A percentile compares a stretch with the other conserved stretches of the same genome.
Evolutionary conservation across 2,797 vertebrate species (phyloP).

Genomic region (Propithecus deckenii): DNA sequence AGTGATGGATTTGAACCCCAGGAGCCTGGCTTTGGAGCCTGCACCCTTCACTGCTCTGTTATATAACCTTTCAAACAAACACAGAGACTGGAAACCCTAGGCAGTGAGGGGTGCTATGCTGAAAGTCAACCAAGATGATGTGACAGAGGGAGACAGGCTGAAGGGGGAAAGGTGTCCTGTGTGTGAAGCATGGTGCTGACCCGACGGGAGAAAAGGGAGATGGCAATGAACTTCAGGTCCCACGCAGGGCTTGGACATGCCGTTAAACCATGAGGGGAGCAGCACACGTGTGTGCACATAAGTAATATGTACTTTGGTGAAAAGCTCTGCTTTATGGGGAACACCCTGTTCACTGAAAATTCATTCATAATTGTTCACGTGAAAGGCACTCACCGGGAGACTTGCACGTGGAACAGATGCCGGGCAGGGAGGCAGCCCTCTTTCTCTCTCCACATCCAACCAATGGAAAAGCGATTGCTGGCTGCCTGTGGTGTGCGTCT

Average conservation of each 20-base stretch:
- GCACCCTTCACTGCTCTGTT: not conserved
- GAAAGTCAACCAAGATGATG: not conserved
- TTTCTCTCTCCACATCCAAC: not conserved
- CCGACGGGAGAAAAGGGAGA: not conserved
- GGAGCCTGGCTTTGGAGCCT: not conserved
- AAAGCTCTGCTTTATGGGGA: not conserved
- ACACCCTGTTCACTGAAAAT: not conserved
- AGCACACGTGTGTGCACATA: accelerated
- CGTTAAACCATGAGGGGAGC: not conserved
- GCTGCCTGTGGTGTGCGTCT: not conserved
- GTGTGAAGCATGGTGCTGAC: not conserved
- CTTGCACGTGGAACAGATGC: not conserved
- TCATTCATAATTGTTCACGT: not conserved
- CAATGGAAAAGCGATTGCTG: not conserved
- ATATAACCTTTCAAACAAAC: not conserved
- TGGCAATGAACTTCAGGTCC: accelerated
- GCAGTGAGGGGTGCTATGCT: not conserved
- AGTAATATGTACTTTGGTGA: not conserved
- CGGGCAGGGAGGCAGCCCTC: not conserved
- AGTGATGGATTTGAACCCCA: not conserved
- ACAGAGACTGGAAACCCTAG: not conserved
- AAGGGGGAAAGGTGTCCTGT: not conserved
- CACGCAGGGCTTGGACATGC: not conserved
- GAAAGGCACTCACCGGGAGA: not conserved
- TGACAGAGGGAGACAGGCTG: not conserved